These are phyloP conservation scores for Spheniscus mendiculus DNA, from an alignment of 2,113 vertebrate genomes.

Conservation along the genomic window DNA sequence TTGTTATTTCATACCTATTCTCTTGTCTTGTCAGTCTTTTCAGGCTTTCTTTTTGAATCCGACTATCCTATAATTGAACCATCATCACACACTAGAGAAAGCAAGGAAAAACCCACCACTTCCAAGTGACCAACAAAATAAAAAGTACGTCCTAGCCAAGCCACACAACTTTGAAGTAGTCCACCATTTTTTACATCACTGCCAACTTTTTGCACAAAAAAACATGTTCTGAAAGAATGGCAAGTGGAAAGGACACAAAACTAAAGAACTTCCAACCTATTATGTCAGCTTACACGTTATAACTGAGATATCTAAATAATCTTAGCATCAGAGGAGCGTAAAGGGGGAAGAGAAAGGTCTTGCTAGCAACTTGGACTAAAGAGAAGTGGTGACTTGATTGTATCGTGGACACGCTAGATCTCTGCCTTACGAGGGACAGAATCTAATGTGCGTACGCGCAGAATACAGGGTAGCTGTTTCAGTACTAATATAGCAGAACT, in stretches of 20 bases:
- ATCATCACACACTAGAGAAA: not conserved
- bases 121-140: not conserved
- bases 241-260: not conserved
- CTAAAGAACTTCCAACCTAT: not conserved
- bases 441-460: fast-evolving
- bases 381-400: not conserved
- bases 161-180: not conserved
- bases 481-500: not conserved
- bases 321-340: not conserved
- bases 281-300: not conserved
- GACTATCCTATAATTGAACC: not conserved
- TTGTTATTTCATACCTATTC: not conserved
- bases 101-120: not conserved
- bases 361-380: not conserved
- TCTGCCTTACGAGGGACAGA: not conserved
- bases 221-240: not conserved
- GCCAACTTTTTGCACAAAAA: not conserved
- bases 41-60: not conserved
- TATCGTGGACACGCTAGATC: fast-evolving
- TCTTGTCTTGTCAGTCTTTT: not conserved
- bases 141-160: not conserved
- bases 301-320: not conserved
- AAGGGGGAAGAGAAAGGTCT: not conserved
- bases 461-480: not conserved
- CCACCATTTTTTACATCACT: too few species aligned